These are phyloP conservation scores for Forbesichthys papilliferus DNA, from an alignment of 2,113 vertebrate species.

Conservation along the genomic window DNA sequence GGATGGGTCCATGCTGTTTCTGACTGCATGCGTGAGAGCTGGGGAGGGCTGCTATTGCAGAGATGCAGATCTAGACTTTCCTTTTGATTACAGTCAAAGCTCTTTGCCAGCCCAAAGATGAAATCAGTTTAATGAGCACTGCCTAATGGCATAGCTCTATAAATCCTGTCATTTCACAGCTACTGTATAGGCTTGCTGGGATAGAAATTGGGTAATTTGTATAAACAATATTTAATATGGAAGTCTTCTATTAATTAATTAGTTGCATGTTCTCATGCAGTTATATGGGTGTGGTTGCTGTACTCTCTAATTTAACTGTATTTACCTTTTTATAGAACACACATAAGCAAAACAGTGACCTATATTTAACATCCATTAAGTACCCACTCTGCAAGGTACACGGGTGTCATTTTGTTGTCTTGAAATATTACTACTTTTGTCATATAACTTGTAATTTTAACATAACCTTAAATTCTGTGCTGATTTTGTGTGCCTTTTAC, in stretches of 20 bases:
- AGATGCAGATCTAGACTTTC: constrained; percentile 47
- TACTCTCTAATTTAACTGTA: too few species aligned
- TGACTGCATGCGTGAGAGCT: constrained; percentile 51
- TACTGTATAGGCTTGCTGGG: constrained; percentile 22
- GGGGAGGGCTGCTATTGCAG: constrained; percentile 33
- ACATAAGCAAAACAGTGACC: too few species aligned
- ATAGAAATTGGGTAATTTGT: constrained; percentile 22
- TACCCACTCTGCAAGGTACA: too few species aligned
- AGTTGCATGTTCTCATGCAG: constrained; percentile 13
- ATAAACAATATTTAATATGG: constrained; percentile 26
- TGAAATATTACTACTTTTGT: background rate
- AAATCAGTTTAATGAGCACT: constrained; percentile 53
- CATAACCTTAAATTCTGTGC: constrained; percentile 5
- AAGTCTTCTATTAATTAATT: constrained; percentile 45
- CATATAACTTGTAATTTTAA: background rate
- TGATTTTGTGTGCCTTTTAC: constrained; percentile 19
- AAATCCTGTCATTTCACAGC: constrained; percentile 36
- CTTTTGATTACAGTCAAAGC: constrained; percentile 57
- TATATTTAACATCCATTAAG: too few species aligned
- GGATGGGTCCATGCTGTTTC: constrained; percentile 39
- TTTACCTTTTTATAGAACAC: too few species aligned
- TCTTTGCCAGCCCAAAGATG: constrained; percentile 41
- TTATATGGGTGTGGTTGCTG: constrained; percentile 14
- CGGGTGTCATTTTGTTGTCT: too few species aligned
- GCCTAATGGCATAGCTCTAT: constrained; percentile 50